These are phyloP conservation scores for Manacus vitellinus DNA, from an alignment of 2,113 vertebrate species.

Conservation along the genomic window DNA sequence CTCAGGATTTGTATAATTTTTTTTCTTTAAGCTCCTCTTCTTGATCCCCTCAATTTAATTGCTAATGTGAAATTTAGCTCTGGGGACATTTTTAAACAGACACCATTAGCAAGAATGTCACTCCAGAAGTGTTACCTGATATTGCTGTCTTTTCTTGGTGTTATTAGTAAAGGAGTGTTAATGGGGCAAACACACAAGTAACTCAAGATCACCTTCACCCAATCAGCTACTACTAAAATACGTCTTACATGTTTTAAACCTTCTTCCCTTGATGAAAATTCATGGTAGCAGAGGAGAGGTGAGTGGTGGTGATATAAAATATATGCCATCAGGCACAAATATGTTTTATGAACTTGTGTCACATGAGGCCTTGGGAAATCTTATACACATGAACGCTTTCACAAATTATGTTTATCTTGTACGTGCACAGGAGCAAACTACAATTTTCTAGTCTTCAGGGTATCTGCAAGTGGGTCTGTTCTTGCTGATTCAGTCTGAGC, in stretches of 20 bases:
- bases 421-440: neutral
- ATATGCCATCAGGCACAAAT: neutral
- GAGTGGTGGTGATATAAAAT: neutral
- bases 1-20: neutral
- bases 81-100: neutral
- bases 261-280: neutral
- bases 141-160: neutral
- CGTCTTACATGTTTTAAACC: neutral
- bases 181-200: neutral
- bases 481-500: neutral
- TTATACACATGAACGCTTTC: neutral
- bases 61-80: neutral
- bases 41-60: neutral
- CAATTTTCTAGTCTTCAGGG: neutral
- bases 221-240: neutral
- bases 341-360: conserved; percentile 6
- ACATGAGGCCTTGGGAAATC: conserved; percentile 13
- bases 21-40: neutral
- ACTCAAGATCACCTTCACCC: neutral
- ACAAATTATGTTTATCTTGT: conserved; percentile 15
- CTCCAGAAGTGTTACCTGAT: neutral
- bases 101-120: neutral
- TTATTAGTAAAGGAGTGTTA: neutral
- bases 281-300: neutral
- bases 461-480: neutral